Percentiles rank a stretch among this genome's conserved stretches.
Evolutionary conservation across 2,888 invertebrate species (phyloP).

Genomic region (Phrixothrix hirtus): DNA sequence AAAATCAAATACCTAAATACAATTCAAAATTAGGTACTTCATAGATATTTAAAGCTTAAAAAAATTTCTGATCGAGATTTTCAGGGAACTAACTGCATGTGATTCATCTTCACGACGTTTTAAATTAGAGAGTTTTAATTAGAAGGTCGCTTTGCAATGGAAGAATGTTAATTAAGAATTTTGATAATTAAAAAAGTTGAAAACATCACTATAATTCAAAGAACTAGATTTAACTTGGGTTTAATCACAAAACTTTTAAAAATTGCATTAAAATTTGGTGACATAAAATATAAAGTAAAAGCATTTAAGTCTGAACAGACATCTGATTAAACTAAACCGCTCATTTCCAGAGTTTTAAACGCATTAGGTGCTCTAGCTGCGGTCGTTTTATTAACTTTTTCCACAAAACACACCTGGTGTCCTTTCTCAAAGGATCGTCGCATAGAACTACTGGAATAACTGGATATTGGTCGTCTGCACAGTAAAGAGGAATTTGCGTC

Average conservation of each 20-base stretch:
- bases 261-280: constrained; percentile 25
- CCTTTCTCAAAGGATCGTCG: constrained; percentile 20
- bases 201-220: constrained; percentile 20
- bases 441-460: constrained; percentile 6
- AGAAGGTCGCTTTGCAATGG: constrained; percentile 22
- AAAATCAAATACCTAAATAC: constrained; percentile 24
- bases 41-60: constrained; percentile 7
- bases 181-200: constrained; percentile 32
- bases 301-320: constrained; percentile 29
- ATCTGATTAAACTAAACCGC: constrained; percentile 46
- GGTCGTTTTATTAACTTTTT: constrained; percentile 46
- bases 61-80: constrained; percentile 11
- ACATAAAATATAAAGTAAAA: constrained; percentile 23
- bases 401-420: constrained; percentile 42
- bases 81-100: constrained; percentile 20
- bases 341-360: constrained; percentile 41
- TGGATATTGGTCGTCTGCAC: constrained; percentile 3
- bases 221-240: constrained; percentile 15
- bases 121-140: constrained; percentile 35
- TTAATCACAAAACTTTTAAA: constrained; percentile 25
- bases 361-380: constrained; percentile 36
- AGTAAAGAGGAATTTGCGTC: constrained; percentile 10
- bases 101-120: constrained; percentile 29
- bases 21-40: constrained; percentile 19
- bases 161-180: constrained; percentile 34